Evolutionary conservation across 1,140 invertebrate genomes (phyloP).

Genomic region (Streblospio benedicti): DNA sequence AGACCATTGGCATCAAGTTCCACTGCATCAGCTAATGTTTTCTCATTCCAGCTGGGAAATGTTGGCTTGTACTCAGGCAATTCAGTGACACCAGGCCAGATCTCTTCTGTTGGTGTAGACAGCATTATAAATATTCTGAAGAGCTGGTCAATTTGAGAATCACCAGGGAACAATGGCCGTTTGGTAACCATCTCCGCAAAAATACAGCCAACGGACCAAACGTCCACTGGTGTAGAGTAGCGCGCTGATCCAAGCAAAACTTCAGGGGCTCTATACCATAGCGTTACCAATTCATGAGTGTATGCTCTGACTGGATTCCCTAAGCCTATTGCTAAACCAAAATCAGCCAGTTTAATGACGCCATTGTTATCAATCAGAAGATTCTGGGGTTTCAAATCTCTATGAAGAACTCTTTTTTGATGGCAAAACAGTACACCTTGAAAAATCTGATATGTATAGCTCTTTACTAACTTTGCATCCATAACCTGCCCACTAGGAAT

Average conservation of each 20-base stretch:
- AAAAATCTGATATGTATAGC: constrained; percentile 75
- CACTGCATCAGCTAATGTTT: constrained; percentile 33
- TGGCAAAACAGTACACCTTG: constrained; percentile 96
- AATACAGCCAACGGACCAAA: constrained; percentile 95
- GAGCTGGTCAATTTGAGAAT: constrained; percentile 49
- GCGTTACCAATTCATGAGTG: constrained; percentile 95
- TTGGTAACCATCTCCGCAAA: constrained; percentile 54
- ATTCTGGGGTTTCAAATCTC: constrained; percentile 98
- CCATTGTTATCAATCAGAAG: constrained; percentile 85
- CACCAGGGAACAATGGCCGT: constrained; percentile 45
- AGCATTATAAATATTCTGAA: constrained; percentile 46
- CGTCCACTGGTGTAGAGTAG: constrained; percentile 83
- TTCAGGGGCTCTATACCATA: constrained; percentile 98
- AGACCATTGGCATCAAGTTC: constrained; percentile 54
- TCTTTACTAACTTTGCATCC: constrained; percentile 60
- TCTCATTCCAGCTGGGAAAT: constrained; percentile 44
- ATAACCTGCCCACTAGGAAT: constrained; percentile 61
- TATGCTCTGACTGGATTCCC: constrained; percentile 85
- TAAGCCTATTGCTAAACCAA: constrained; percentile 91
- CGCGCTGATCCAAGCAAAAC: constrained; percentile 78
- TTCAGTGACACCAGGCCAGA: constrained; percentile 42
- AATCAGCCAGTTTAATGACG: constrained; percentile 91
- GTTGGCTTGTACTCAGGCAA: constrained; percentile 44
- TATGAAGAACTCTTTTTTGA: constrained; percentile 80
- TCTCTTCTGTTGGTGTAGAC: constrained; percentile 46